Percentiles rank a stretch among this genome's conserved stretches.
Conservation (phyloP, 2,888 invertebrate species). For the Trichopria drosophilae region DNA sequence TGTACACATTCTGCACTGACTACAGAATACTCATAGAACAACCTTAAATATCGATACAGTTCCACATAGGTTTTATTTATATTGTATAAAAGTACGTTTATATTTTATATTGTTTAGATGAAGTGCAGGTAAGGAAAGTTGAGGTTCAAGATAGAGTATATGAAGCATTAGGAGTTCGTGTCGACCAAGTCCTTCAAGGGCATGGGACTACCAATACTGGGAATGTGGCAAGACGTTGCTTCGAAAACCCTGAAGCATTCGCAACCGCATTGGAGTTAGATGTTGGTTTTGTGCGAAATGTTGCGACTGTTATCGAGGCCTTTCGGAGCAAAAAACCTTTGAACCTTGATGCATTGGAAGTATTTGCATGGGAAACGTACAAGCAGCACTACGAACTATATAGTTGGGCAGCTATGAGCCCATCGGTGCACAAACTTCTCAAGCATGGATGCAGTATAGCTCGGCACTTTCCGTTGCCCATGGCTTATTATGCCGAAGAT, state of each 20-base stretch:
- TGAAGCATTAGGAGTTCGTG: too few relatives aligned
- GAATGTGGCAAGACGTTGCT: slow-evolving; percentile 1
- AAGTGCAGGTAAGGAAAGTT: too few relatives aligned
- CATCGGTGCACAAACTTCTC: slow-evolving; percentile 6
- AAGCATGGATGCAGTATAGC: slow-evolving; percentile 5
- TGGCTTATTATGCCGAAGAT: not conserved
- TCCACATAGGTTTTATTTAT: too few relatives aligned
- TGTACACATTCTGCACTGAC: too few relatives aligned
- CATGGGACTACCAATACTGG: slow-evolving; percentile 1
- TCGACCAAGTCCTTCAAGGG: too few relatives aligned
- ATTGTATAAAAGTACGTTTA: too few relatives aligned
- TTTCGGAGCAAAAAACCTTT: not conserved
- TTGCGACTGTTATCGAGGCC: not conserved
- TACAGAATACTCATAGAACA: too few relatives aligned
- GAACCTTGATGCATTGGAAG: not conserved
- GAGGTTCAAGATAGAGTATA: too few relatives aligned
- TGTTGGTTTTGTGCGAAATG: not conserved
- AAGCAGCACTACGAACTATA: not conserved
- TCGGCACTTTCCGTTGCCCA: not conserved
- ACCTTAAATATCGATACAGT: too few relatives aligned
- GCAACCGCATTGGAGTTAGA: not conserved
- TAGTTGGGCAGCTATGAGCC: slow-evolving; percentile 10
- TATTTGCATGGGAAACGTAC: not conserved
- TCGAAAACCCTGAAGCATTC: not conserved
- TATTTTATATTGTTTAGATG: too few relatives aligned